Evolutionary conservation across 2,888 invertebrate species (phyloP), one percentile per base, ranked within the genome.

Genomic region (Archips crataeganus): DNA sequence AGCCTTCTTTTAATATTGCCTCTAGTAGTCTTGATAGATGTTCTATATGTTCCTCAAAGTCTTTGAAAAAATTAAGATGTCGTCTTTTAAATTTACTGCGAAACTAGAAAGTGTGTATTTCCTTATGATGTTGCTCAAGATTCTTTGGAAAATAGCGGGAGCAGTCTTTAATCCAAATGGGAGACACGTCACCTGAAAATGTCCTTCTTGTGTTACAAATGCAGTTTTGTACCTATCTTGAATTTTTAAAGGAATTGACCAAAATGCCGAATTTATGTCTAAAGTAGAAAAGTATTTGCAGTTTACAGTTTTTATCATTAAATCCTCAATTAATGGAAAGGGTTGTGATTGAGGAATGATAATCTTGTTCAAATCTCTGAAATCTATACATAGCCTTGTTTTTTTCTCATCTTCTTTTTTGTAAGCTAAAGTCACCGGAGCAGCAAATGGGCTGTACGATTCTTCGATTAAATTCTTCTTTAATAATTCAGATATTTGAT

Each of bases 231-330:
- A 42, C 77, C 79, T 82, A 74, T 84, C 83, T 75, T 79, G 69
- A 68, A 80, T 76, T 70, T 76, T 75, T 54, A 84, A 70, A 11
- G 82, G 82, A 45, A 84, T 85, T 23, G 84, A 84, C 84, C 85
- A 85, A 75, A 85, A 85, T 13, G 84, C 85, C 34, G 82, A 84
- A 72, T 85, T 85, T 72, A 84, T 80, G 71, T 85, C 85, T 0
- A 84, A 61, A 54, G 79, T 79, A 10, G 82, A 71, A 60, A 82
- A 83, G 73, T 68, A 82, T 36, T 81, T 78, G 70, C 83, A 84
- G 71, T 82, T 79, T 75, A 74, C 75, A 8, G 80, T 79, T 68
- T 81, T 80, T 49, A 78, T 54, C 71, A 82, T 76, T 74, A 82
- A 73, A 69, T 83, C 83, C 36, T 82, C 81, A 34, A 83, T 81